Percentiles rank a stretch among this genome's conserved stretches.
Evolutionary conservation across 1,140 invertebrate genomes (phyloP).

Genomic region (Streblospio benedicti): DNA sequence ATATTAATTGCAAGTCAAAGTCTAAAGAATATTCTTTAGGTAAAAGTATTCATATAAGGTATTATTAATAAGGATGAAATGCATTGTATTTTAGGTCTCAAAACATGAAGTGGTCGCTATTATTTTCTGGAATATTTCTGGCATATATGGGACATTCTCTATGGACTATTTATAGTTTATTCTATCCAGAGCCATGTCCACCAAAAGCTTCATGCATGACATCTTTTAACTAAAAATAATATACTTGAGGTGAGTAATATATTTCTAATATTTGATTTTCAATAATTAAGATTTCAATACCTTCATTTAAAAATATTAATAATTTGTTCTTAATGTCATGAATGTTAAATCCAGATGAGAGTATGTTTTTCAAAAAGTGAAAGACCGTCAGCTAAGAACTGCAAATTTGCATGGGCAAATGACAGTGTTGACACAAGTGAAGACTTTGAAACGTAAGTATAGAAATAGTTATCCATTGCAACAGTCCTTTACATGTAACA

Average conservation of each 20-base stretch:
- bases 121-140: slow-evolving; percentile 57
- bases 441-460: slow-evolving; percentile 26
- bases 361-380: slow-evolving; percentile 2
- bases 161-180: slow-evolving; percentile 63
- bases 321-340: background rate
- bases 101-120: no score
- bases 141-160: slow-evolving; percentile 64
- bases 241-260: slow-evolving; percentile 27
- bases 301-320: slow-evolving; percentile 17
- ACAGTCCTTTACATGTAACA: background rate
- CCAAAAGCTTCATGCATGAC: slow-evolving; percentile 43
- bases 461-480: background rate
- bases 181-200: slow-evolving; percentile 60
- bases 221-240: slow-evolving; percentile 31
- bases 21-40: no score
- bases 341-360: slow-evolving; percentile 14
- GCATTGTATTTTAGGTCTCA: no score
- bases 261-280: slow-evolving; percentile 36
- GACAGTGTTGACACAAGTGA: slow-evolving; percentile 20
- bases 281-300: slow-evolving; percentile 45
- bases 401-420: background rate
- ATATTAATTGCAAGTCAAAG: no score
- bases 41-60: no score
- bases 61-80: no score
- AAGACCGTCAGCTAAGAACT: background rate